Evolutionary conservation across 2,888 invertebrate species (phyloP), one percentile per base, ranked within the genome.

Genomic region (Muscina levida): DNA sequence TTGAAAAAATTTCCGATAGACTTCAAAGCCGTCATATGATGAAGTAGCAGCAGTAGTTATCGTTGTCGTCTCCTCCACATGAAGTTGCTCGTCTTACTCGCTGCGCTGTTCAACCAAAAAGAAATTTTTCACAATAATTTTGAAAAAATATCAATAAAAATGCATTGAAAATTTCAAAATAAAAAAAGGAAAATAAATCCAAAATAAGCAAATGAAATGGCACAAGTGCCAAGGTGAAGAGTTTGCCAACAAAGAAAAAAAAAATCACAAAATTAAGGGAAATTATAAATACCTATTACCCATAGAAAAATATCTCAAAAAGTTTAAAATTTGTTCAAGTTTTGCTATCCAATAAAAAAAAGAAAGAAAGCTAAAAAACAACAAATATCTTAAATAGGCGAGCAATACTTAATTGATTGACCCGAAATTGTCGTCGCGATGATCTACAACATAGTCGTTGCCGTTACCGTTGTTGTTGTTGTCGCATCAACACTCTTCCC

Each of bases 21-120:
- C 76, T 83, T 84, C 71, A 83, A 62, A 72, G 76, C 78, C 82
- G 79, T 83, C 80, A 77, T 73, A 83, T 83, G 75, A 79, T 83
- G 77, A 79, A 79, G 83, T 83, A 76, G 80, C n/a, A 31, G 31
- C 81, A 77, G 68, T 56, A 75, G 57, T 72, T 83, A 79, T 83
- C 79, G 78, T 77, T 72, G 81, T 83, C 79, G 78, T 77, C 74
- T 73, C 72, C 81, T 77, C 78, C 77, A 67, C 65, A 65, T 75
- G 72, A 78, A 81, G 62, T 77, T 53, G 68, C 48, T 77, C 77
- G 77, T 72, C 59, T 77, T 70, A 73, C 75, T 62, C 70, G 70
- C 42, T 77, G 68, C 70, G 70, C 42, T 77, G 76, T 62, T 72
- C 66, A 76, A 65, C 56, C 42, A 3, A 42, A 65, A 70, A 48